Evolutionary conservation across 2,113 vertebrate species (phyloP).

Genomic region (Apus apus): DNA sequence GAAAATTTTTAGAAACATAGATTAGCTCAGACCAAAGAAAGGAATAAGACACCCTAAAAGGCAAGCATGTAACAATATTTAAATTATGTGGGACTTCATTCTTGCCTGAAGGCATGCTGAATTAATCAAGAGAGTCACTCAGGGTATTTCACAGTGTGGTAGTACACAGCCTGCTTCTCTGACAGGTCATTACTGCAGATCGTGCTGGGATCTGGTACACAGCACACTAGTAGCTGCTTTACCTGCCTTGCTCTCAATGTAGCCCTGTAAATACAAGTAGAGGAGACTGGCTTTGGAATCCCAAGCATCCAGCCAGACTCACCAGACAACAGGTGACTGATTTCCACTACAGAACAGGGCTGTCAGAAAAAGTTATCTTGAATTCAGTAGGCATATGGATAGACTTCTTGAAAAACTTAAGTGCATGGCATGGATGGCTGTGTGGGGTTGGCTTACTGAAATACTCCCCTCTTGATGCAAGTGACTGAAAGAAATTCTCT

Average conservation of each 20-base stretch:
- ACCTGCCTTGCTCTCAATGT: neutral
- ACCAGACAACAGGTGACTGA: slow-evolving; percentile 24
- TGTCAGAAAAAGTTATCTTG: neutral
- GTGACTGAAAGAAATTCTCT: neutral
- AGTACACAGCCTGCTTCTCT: slow-evolving; percentile 74
- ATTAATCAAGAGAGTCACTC: slow-evolving; percentile 82
- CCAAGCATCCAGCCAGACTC: slow-evolving; percentile 42
- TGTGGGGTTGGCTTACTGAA: neutral
- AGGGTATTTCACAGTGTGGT: slow-evolving; percentile 79
- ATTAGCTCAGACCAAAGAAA: slow-evolving; percentile 29
- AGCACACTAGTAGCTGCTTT: neutral
- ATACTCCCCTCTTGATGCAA: neutral
- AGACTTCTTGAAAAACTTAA: neutral
- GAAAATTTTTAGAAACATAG: slow-evolving; percentile 32
- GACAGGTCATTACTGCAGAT: slow-evolving; percentile 87
- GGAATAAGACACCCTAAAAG: slow-evolving; percentile 13
- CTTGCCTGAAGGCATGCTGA: slow-evolving; percentile 70
- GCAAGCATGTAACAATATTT: slow-evolving; percentile 70
- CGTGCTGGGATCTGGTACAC: slow-evolving; percentile 72
- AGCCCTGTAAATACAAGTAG: slow-evolving; percentile 14
- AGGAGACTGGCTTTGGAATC: slow-evolving; percentile 43
- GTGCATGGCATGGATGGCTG: neutral
- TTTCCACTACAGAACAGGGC: slow-evolving; percentile 27
- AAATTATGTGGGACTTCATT: slow-evolving; percentile 74
- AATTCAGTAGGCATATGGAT: neutral